phyloP scores from a whole-genome alignment of 2,888 invertebrate genomes.

The Eugnorisma glareosa region DNA sequence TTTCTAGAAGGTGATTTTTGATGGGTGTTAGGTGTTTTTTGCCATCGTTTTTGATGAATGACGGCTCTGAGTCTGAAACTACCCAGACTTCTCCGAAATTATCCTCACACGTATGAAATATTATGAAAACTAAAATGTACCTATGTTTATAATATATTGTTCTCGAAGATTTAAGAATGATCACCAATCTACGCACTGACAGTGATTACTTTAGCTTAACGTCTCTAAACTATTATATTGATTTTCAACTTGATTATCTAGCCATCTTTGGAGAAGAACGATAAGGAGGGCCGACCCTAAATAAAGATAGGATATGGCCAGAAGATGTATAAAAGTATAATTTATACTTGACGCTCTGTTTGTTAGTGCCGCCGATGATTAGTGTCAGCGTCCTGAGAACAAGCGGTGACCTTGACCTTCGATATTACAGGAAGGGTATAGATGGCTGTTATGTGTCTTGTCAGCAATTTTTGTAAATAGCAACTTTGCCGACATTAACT shows the following conservation, averaged over 20 bases:
- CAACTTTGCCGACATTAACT: too few relatives aligned
- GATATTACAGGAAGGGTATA: conserved; percentile 27
- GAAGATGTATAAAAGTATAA: too few relatives aligned
- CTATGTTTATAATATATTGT: too few relatives aligned
- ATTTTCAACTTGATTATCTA: too few relatives aligned
- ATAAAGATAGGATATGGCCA: too few relatives aligned
- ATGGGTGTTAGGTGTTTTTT: neutral
- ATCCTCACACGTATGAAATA: neutral
- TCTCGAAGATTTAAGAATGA: neutral
- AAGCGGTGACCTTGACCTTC: conserved; percentile 55
- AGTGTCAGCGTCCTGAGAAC: conserved; percentile 82
- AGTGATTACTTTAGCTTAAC: neutral
- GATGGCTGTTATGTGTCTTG: too few relatives aligned
- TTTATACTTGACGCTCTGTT: conserved; percentile 92
- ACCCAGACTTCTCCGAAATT: neutral
- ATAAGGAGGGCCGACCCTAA: too few relatives aligned
- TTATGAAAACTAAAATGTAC: neutral
- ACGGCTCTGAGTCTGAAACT: neutral
- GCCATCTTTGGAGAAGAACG: too few relatives aligned
- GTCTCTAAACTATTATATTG: neutral
- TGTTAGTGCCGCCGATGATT: conserved; percentile 89
- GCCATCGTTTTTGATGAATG: neutral
- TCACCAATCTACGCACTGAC: neutral
- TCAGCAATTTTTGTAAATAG: too few relatives aligned
- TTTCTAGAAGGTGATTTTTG: conserved; percentile 19